A percentile compares a stretch with the other conserved stretches of the same genome.
These are phyloP conservation scores for Pimephales promelas DNA, from an alignment of 2,113 vertebrate species.

Conservation along the genomic window DNA sequence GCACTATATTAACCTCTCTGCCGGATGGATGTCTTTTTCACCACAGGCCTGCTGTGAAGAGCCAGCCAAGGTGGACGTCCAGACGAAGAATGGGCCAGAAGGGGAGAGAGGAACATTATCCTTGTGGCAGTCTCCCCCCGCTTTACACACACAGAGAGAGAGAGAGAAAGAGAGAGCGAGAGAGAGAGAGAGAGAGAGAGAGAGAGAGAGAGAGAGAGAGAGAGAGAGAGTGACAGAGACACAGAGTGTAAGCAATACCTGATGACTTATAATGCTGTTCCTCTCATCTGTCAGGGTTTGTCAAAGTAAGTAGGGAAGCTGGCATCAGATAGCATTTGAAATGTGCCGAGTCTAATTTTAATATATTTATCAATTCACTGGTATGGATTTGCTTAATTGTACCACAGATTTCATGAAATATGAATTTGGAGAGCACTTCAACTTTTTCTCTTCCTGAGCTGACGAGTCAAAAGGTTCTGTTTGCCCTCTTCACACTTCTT, in stretches of 20 bases:
- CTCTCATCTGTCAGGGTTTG: not conserved
- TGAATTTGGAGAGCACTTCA: conserved; percentile 13
- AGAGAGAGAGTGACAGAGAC: too few species aligned
- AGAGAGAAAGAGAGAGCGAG: too few species aligned
- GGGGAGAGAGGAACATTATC: conserved; percentile 26
- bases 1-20: conserved; percentile 74
- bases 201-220: too few species aligned
- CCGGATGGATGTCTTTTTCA: conserved; percentile 63
- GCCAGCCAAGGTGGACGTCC: conserved; percentile 26
- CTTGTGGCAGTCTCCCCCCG: not conserved
- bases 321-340: conserved; percentile 14
- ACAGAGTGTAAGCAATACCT: not conserved
- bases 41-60: conserved; percentile 61
- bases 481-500: conserved; percentile 35
- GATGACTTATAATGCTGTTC: not conserved
- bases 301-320: conserved; percentile 13
- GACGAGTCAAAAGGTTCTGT: conserved; percentile 43
- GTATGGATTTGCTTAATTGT: conserved; percentile 20
- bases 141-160: conserved; percentile 20
- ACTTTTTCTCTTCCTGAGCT: conserved; percentile 33
- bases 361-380: not conserved
- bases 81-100: conserved; percentile 32
- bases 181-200: too few species aligned
- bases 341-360: conserved; percentile 5
- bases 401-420: conserved; percentile 1